A percentile compares a stretch with the other conserved stretches of the same genome.
phyloP scores from a whole-genome alignment of 2,888 invertebrate species.

The Aphidoletes aphidimyza region DNA sequence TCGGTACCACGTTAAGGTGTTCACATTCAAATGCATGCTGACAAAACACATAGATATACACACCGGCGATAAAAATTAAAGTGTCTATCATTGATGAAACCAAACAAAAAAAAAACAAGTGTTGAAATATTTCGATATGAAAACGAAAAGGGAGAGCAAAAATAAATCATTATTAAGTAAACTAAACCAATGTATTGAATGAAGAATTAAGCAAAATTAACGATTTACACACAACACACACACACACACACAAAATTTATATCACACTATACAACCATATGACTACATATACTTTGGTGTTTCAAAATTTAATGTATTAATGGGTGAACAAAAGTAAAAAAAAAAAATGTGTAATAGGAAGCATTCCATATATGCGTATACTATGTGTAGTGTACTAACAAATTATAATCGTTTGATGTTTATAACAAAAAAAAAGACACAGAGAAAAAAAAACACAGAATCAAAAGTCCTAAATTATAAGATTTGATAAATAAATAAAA shows the following conservation, averaged over 20 bases:
- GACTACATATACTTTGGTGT: constrained; percentile 57
- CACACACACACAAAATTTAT: constrained; percentile 51
- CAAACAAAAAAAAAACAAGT: neutral
- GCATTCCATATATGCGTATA: constrained; percentile 58
- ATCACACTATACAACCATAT: constrained; percentile 40
- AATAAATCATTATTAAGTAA: neutral
- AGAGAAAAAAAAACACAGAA: constrained; percentile 23
- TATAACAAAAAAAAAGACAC: constrained; percentile 28
- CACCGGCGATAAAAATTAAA: constrained; percentile 3
- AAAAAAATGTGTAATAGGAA: constrained; percentile 52
- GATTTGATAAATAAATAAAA: too few species aligned
- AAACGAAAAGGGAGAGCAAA: neutral
- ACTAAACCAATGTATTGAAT: constrained; percentile 44
- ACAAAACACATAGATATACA: neutral
- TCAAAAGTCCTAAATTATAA: constrained; percentile 15
- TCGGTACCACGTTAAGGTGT: constrained; percentile 24
- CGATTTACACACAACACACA: constrained; percentile 50
- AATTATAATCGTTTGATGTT: constrained; percentile 58
- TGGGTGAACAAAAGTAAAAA: constrained; percentile 34
- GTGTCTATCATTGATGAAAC: neutral
- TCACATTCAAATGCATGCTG: constrained; percentile 19
- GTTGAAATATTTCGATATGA: constrained; percentile 28
- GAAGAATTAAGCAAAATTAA: constrained; percentile 45
- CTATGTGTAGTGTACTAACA: constrained; percentile 55
- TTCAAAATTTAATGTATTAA: constrained; percentile 57